phyloP scores from a whole-genome alignment of 2,113 vertebrate species.

The Cyanoliseus patagonus region DNA sequence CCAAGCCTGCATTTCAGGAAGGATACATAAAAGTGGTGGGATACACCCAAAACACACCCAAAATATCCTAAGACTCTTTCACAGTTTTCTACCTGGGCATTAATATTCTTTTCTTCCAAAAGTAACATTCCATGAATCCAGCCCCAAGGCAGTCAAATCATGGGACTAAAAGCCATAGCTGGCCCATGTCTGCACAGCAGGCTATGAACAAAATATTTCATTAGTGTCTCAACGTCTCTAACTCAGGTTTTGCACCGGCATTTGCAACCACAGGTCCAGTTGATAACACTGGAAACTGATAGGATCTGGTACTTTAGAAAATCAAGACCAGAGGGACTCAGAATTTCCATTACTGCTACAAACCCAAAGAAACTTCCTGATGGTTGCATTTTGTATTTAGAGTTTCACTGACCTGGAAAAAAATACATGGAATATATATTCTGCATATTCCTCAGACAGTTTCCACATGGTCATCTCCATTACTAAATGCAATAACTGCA shows the following conservation, averaged over 20 bases:
- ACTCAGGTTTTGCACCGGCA: not conserved
- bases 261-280: not conserved
- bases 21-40: not conserved
- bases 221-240: not conserved
- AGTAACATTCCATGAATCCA: not conserved
- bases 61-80: not conserved
- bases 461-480: not conserved
- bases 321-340: not conserved
- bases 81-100: not conserved
- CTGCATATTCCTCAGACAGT: not conserved
- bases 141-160: not conserved
- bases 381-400: not conserved
- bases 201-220: not conserved
- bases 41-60: not conserved
- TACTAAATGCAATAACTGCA: not conserved
- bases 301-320: not conserved
- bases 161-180: not conserved
- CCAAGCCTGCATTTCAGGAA: not conserved
- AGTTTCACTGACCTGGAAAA: constrained; percentile 2
- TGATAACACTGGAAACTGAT: not conserved
- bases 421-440: not conserved
- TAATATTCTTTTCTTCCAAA: not conserved
- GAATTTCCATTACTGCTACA: not conserved
- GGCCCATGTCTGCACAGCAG: not conserved
- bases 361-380: not conserved